A percentile compares a stretch with the other conserved stretches of the same genome.
These are phyloP conservation scores for Eristalinus sepulchralis DNA, from an alignment of 2,888 invertebrate species.

Conservation along the genomic window DNA sequence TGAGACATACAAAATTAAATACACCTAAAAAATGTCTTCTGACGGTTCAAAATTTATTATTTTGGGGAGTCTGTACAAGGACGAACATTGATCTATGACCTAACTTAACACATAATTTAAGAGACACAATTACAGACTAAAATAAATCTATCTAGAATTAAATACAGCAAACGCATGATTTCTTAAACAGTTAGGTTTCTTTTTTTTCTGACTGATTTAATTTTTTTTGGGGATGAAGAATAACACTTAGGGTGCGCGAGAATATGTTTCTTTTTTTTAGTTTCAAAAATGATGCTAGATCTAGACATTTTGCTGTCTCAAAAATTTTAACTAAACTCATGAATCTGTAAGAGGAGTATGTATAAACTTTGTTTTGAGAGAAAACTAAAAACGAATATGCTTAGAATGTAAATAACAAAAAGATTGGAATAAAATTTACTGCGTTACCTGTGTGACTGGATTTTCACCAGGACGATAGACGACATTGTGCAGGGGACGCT, in stretches of 20 bases:
- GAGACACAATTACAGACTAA: constrained; percentile 8
- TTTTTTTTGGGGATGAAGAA: constrained; percentile 23
- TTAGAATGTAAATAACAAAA: neutral
- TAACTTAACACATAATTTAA: constrained; percentile 41
- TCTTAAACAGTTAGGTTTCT: constrained; percentile 9
- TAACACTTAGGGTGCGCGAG: constrained; percentile 48
- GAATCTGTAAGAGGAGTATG: constrained; percentile 65
- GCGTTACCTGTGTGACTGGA: constrained; percentile 91
- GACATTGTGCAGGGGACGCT: constrained; percentile 93
- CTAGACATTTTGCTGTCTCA: neutral
- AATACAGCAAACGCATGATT: constrained; percentile 63
- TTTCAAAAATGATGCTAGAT: constrained; percentile 39
- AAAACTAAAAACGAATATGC: neutral
- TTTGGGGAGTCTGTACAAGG: constrained; percentile 40
- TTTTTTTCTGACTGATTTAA: neutral
- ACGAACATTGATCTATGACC: constrained; percentile 59
- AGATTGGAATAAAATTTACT: constrained; percentile 4
- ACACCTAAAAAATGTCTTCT: constrained; percentile 36
- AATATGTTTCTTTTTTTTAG: constrained; percentile 16
- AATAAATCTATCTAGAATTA: constrained; percentile 24
- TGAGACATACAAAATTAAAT: constrained; percentile 48
- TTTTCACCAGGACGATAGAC: constrained; percentile 95
- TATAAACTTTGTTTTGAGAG: constrained; percentile 25
- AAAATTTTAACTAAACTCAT: constrained; percentile 40
- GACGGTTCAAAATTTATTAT: neutral